Evolutionary conservation across 2,888 invertebrate genomes (phyloP).

Genomic region (Ormyrus thymus): DNA sequence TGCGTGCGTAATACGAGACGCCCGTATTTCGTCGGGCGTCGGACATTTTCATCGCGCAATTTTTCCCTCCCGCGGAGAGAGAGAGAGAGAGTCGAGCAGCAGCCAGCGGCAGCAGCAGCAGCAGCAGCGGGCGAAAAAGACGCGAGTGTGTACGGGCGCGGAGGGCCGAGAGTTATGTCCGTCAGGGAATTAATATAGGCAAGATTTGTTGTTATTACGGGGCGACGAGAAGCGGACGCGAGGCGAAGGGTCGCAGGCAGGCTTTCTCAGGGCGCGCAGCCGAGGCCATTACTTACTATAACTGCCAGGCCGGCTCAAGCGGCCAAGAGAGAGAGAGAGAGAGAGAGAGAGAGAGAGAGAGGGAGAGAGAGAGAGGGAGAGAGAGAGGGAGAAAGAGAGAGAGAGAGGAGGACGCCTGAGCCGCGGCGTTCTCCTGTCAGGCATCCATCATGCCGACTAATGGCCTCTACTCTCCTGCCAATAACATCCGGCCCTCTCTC

Average conservation of each 20-base stretch:
- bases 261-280: conserved; percentile 71
- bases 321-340: conserved; percentile 59
- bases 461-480: conserved; percentile 73
- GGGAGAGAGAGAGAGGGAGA: conserved; percentile 39
- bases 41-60: conserved; percentile 70
- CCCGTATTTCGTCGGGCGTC: conserved; percentile 64
- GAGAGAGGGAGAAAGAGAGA: conserved; percentile 55
- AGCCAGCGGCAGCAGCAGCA: too few relatives aligned
- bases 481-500: conserved; percentile 69
- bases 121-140: not conserved
- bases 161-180: conserved; percentile 69
- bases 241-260: conserved; percentile 57
- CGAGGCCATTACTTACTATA: conserved; percentile 75
- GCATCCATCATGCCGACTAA: conserved; percentile 75
- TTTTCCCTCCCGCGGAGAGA: conserved; percentile 62
- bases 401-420: not conserved
- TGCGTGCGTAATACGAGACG: conserved; percentile 1
- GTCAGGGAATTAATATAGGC: conserved; percentile 74
- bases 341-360: conserved; percentile 46
- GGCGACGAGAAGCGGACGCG: conserved; percentile 57
- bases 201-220: conserved; percentile 74
- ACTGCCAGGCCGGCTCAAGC: conserved; percentile 66
- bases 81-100: too few relatives aligned
- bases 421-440: conserved; percentile 71
- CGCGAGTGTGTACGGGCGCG: too few relatives aligned